Conservation (phyloP, 2,113 vertebrate species). For the Cyprinodon tularosa region DNA sequence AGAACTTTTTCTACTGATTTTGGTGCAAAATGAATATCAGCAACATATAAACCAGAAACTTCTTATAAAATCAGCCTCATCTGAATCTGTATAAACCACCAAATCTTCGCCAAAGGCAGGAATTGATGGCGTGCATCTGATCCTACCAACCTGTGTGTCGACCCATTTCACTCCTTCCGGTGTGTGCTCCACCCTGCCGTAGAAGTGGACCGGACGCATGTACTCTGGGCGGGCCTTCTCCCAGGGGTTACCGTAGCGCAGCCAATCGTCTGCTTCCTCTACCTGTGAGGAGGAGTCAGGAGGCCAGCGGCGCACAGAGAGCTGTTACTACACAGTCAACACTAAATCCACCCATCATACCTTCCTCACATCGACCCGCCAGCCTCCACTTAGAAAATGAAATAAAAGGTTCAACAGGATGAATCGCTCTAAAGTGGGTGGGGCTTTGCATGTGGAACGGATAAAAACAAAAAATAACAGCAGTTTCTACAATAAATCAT, state of each 20-base stretch:
- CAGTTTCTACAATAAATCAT: too few species aligned
- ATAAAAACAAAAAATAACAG: too few species aligned
- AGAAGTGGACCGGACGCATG: conserved; percentile 89
- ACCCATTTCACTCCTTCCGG: conserved; percentile 87
- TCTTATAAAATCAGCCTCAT: neutral
- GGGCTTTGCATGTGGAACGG: too few species aligned
- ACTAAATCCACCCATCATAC: too few species aligned
- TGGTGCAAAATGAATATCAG: neutral
- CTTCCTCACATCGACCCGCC: too few species aligned
- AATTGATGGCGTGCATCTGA: too few species aligned
- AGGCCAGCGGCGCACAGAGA: neutral
- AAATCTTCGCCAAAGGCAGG: too few species aligned
- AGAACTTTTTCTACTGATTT: too few species aligned
- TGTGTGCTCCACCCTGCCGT: conserved; percentile 85
- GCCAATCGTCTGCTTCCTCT: conserved; percentile 93
- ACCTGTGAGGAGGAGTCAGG: conserved; percentile 71
- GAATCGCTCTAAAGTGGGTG: too few species aligned
- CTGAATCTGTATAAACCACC: neutral
- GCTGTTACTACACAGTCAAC: neutral
- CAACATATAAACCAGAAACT: neutral
- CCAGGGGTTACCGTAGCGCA: conserved; percentile 93
- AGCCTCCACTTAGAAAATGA: too few species aligned
- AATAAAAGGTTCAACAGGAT: too few species aligned
- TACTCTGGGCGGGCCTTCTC: conserved; percentile 94
- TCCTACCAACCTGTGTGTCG: conserved; percentile 86